Percentiles rank a stretch among this genome's conserved stretches.
phyloP scores from a whole-genome alignment of 1,140 invertebrate species.

The Danaus plexippus region DNA sequence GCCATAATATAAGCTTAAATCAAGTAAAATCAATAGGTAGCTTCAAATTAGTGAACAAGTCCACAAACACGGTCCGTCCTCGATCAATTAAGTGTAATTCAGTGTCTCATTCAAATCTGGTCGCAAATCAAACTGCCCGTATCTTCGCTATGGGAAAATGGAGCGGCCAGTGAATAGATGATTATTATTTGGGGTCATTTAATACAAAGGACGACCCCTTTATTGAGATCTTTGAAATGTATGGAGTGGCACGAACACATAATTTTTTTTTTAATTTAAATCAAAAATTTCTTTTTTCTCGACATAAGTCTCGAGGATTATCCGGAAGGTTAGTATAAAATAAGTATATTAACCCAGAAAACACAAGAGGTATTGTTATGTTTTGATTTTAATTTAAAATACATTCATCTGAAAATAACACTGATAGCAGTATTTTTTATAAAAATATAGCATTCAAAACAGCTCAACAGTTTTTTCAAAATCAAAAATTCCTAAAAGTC shows the following conservation, averaged over 20 bases:
- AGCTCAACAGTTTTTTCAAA: conserved; percentile 30
- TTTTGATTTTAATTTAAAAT: too few relatives aligned
- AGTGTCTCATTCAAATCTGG: conserved; percentile 50
- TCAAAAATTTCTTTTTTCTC: too few relatives aligned
- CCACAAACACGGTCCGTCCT: conserved; percentile 32
- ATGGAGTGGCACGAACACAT: conserved; percentile 29
- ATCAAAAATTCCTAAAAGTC: conserved; percentile 51
- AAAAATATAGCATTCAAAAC: conserved; percentile 5
- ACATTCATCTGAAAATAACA: too few relatives aligned
- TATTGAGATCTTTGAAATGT: conserved; percentile 31
- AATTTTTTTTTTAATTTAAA: neutral
- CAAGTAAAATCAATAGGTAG: too few relatives aligned
- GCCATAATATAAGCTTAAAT: too few relatives aligned
- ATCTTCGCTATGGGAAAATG: conserved; percentile 65
- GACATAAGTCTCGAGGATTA: too few relatives aligned
- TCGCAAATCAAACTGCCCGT: conserved; percentile 68
- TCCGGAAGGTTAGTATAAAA: too few relatives aligned
- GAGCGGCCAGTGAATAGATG: conserved; percentile 55
- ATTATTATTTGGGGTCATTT: conserved; percentile 68
- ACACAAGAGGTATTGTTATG: too few relatives aligned
- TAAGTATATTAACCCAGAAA: too few relatives aligned
- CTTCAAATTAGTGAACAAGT: too few relatives aligned
- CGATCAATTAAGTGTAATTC: conserved; percentile 64
- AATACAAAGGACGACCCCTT: conserved; percentile 57
- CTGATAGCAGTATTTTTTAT: neutral